Evolutionary conservation across 1,140 invertebrate species (phyloP), one percentile per base, ranked within the genome.

Genomic region (Drosophila parabipectinata): DNA sequence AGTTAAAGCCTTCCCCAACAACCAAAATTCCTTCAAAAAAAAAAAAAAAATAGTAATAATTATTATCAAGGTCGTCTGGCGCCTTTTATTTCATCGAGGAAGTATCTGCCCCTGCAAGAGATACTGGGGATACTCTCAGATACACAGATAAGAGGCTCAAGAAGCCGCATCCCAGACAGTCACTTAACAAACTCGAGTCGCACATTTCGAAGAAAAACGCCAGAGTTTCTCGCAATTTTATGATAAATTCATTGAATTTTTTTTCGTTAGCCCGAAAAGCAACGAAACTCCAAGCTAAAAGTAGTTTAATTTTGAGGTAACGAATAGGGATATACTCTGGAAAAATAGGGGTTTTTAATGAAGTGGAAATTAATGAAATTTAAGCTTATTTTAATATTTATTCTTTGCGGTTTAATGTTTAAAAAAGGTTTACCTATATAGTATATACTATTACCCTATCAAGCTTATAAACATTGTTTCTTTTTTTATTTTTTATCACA

Each of bases 181-280:
- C 48, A 60, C 48, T 10, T 54, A 39, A 39, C 58, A 39, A 39
- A 61, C 57, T 50, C 59, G 34, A 64, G 50, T 77, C 58, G 50
- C 72, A 69, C 64, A 72, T 80, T 72, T 91, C 89, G 58, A 51
- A 74, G 89, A 91, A 91, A 91, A 89, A 80, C 79, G 76, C 68
- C 79, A 67, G 71, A 79, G 81, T 91, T 91, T 91, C 89, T 91
- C 81, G 89, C 84, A 90, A 91, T 91, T 91, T 87, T 78, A 87
- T 83, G 80, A 91, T 85, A 81, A 90, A 91, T 91, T 91, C 84
- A 90, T 71, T 78, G 84, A 89, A 91, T 88, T 90, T 81, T 79
- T 73, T 52, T 44, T 44, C 39, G 1, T 44, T 2, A 58, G 39
- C 60, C 52, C 28, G 18, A 52, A 73, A 67, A 47, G 52, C 57